These are phyloP conservation scores for Masnerella sp. DNA, from an alignment of 2,888 invertebrate genomes.

Conservation along the genomic window DNA sequence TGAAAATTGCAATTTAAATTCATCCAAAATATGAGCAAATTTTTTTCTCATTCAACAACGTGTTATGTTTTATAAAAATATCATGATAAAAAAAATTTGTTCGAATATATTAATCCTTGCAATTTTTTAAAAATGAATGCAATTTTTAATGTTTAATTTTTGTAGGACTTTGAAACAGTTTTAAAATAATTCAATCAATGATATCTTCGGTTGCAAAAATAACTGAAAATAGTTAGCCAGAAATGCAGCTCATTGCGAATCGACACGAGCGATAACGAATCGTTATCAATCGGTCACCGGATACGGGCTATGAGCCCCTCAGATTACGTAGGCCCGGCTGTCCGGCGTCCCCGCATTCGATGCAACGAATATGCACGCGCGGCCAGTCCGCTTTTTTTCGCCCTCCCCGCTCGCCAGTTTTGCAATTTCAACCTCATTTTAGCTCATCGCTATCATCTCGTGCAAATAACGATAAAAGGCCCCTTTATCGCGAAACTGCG, in stretches of 20 bases:
- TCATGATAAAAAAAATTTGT: neutral
- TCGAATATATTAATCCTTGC: too few species aligned
- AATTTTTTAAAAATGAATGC: too few species aligned
- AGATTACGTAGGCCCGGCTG: constrained; percentile 66
- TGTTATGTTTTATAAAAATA: too few species aligned
- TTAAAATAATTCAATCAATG: neutral
- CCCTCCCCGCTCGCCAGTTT: constrained; percentile 66
- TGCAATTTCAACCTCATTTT: constrained; percentile 77
- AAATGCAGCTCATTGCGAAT: constrained; percentile 55
- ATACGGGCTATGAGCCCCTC: constrained; percentile 72
- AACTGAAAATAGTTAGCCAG: neutral
- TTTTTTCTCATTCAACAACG: too few species aligned
- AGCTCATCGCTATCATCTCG: constrained; percentile 72
- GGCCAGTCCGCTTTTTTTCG: constrained; percentile 29
- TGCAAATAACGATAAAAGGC: constrained; percentile 74
- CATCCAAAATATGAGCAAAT: too few species aligned
- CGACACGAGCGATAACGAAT: constrained; percentile 68
- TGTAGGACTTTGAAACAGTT: too few species aligned
- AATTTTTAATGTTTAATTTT: too few species aligned
- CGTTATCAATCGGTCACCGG: constrained; percentile 72
- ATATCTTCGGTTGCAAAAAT: neutral
- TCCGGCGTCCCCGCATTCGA: constrained; percentile 33
- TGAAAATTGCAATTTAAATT: too few species aligned
- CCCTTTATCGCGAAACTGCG: constrained; percentile 64
- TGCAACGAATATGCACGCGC: constrained; percentile 57